Conservation (phyloP, 2,797 vertebrate genomes). For the Pangasius mekongensis region DNA sequence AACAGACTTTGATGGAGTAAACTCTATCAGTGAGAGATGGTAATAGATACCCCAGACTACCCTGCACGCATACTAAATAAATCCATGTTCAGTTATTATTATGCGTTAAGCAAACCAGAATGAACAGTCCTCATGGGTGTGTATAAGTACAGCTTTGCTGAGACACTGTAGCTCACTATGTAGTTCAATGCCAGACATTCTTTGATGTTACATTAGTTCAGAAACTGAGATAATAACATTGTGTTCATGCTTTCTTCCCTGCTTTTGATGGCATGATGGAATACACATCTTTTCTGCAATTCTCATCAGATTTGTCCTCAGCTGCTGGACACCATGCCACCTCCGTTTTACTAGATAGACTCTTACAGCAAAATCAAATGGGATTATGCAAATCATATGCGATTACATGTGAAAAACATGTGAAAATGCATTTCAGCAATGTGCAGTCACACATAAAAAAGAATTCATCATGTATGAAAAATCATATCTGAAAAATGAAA, state of each 20-base stretch:
- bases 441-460: not conserved
- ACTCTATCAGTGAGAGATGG: not conserved
- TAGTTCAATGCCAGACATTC: constrained; percentile 33
- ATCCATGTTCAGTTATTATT: constrained; percentile 15
- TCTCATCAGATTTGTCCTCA: constrained; percentile 5
- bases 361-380: not conserved
- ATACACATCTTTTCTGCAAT: not conserved
- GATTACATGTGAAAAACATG: not conserved
- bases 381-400: not conserved
- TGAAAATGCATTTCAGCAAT: not conserved
- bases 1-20: constrained; percentile 29
- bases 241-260: constrained; percentile 34
- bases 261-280: constrained; percentile 42
- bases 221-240: constrained; percentile 43
- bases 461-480: not conserved
- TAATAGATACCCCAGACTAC: constrained; percentile 7
- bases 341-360: not conserved
- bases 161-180: constrained; percentile 17
- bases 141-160: constrained; percentile 30
- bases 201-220: constrained; percentile 61
- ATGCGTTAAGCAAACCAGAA: constrained; percentile 28
- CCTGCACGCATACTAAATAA: not conserved
- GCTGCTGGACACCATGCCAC: not conserved
- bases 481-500: not conserved
- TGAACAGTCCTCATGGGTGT: not conserved